phyloP scores from a whole-genome alignment of 1,140 invertebrate genomes.

The Sitophilus oryzae region DNA sequence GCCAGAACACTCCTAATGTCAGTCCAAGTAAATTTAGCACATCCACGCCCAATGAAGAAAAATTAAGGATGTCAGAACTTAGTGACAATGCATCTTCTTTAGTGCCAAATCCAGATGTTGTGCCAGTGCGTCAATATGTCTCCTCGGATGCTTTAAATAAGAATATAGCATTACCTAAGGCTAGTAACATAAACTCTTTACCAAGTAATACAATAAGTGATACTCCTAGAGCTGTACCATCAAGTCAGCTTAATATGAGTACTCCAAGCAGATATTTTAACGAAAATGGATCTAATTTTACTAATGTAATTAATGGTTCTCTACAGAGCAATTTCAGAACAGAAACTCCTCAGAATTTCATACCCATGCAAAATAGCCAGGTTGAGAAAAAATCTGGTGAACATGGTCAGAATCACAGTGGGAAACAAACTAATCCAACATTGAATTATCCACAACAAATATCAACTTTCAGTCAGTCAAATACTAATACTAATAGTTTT shows the following conservation, averaged over 20 bases:
- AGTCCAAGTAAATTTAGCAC: constrained; percentile 20
- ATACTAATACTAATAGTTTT: no score
- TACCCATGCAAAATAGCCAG: background rate
- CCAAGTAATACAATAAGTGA: background rate
- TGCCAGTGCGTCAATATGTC: constrained; percentile 16
- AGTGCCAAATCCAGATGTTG: constrained; percentile 22
- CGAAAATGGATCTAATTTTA: constrained; percentile 8
- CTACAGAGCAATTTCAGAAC: background rate
- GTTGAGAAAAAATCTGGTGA: no score
- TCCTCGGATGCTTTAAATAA: background rate
- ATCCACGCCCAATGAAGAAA: constrained; percentile 22
- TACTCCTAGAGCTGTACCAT: background rate
- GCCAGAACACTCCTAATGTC: constrained; percentile 15
- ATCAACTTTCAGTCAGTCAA: no score
- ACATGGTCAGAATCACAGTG: no score
- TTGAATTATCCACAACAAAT: no score
- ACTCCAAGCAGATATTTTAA: constrained; percentile 14
- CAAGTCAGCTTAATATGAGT: background rate
- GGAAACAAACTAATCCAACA: no score
- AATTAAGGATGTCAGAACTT: constrained; percentile 16
- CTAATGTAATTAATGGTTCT: constrained; percentile 2
- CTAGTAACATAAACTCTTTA: constrained; percentile 1
- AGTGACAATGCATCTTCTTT: constrained; percentile 20
- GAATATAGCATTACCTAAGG: constrained; percentile 1
- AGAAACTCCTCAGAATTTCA: constrained; percentile 2